Evolutionary conservation across 2,888 invertebrate species (phyloP), one percentile per base, ranked within the genome.

Genomic region (Neoascia interrupta): DNA sequence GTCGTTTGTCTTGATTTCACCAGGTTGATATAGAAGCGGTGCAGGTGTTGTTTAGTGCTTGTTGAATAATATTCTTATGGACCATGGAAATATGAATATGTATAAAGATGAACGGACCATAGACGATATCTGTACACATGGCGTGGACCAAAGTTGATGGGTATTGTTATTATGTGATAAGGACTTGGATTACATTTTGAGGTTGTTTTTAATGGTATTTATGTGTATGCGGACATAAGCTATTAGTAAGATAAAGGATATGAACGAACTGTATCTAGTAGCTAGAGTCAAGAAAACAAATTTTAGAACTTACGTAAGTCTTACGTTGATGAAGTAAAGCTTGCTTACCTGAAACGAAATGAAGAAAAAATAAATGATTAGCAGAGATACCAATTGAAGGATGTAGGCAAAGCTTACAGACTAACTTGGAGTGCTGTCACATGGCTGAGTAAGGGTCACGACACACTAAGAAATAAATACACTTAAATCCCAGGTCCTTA

Each of bases 1-100:
- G 79, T 72, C 79, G 73, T 73, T 79, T 79, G 79, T 73, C 73
- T 79, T 79, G 79, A 73, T 73, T 66, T 73, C 66, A 56, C 73
- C 61, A 54, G 47, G 37, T 58, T 47, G 69, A 64, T 58, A 64
- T 66, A 31, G 39, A 11, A n/a, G n/a, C n/a, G n/a, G n/a, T 63
- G 58, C 79, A 79, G 79, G 66, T 79, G 79, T 56, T 79, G 54
- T 39, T 26, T 39, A 1, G 43, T 31, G n/a, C n/a, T n/a, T n/a
- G n/a, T n/a, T n/a, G n/a, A n/a, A n/a, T n/a, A n/a, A n/a, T n/a
- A n/a, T n/a, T n/a, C n/a, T n/a, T n/a, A n/a, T n/a, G 15, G 26
- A 26, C 41, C 23, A 34, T 13, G 8, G 16, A 5, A 10, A 11
- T 37, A 21, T 18, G 15, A 18, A 18, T 5, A 26, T 16, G 6